A percentile compares a stretch with the other conserved stretches of the same genome.
These are phyloP conservation scores for Loriculus beryllinus DNA, from an alignment of 2,797 vertebrate genomes.

Conservation along the genomic window DNA sequence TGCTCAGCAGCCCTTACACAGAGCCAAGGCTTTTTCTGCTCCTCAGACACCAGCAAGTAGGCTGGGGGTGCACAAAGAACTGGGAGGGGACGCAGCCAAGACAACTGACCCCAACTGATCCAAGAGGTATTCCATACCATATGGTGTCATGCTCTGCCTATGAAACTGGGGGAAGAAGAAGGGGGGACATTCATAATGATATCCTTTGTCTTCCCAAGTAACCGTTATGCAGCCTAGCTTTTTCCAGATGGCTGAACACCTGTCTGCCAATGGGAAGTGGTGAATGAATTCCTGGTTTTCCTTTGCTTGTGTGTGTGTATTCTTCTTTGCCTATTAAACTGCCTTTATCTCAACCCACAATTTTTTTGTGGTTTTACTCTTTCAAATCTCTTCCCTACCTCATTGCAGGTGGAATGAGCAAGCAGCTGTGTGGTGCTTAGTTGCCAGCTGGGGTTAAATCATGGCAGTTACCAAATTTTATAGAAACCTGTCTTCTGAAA, in stretches of 20 bases:
- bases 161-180: neutral
- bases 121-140: neutral
- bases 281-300: neutral
- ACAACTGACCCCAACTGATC: neutral
- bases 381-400: neutral
- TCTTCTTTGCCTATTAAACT: neutral
- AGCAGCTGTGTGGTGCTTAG: neutral
- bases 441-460: neutral
- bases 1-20: neutral
- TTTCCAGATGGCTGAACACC: neutral
- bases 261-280: neutral
- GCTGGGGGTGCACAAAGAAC: neutral
- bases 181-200: neutral
- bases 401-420: neutral
- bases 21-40: neutral
- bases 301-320: neutral
- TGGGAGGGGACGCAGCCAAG: neutral
- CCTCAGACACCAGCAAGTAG: neutral
- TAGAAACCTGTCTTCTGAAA: neutral
- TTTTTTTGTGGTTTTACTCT: neutral
- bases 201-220: neutral
- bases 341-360: neutral
- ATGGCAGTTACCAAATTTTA: neutral
- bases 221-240: neutral
- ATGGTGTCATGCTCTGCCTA: neutral